Conservation (phyloP, 2,113 vertebrate species). For the Fulmarus glacialis region DNA sequence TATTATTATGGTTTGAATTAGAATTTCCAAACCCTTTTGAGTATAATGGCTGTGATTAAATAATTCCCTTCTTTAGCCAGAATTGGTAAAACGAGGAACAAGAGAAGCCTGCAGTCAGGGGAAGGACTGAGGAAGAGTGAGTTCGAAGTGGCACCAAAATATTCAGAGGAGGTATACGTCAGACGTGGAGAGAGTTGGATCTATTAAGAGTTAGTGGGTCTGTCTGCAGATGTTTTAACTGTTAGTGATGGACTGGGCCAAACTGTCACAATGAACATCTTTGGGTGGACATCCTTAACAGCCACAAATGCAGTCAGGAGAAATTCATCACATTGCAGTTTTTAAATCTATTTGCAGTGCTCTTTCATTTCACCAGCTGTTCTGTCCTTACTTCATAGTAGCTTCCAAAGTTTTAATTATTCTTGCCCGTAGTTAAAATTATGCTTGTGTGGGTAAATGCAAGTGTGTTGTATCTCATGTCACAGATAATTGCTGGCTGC, state of each 20-base stretch:
- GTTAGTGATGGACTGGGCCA: neutral
- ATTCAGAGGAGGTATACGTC: neutral
- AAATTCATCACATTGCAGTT: neutral
- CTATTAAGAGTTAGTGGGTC: neutral
- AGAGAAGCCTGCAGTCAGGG: neutral
- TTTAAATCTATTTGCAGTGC: neutral
- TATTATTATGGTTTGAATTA: neutral
- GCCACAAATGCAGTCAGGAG: neutral
- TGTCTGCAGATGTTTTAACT: neutral
- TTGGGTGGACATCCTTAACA: neutral
- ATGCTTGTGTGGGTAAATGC: conserved; percentile 14
- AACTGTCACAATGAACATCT: neutral
- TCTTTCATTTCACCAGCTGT: conserved; percentile 6
- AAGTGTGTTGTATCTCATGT: conserved; percentile 46
- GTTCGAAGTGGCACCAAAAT: neutral
- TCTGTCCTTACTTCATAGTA: neutral
- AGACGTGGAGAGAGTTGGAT: neutral
- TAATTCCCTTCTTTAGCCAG: neutral
- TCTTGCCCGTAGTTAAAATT: conserved; percentile 31
- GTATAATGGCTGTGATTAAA: neutral
- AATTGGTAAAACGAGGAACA: neutral
- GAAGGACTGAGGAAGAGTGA: neutral
- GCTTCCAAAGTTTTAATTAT: conserved; percentile 38
- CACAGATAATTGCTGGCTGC: conserved; percentile 54
- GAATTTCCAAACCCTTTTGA: neutral